Evolutionary conservation across 2,113 vertebrate species (phyloP).

Genomic region (Limnothrissa miodon): DNA sequence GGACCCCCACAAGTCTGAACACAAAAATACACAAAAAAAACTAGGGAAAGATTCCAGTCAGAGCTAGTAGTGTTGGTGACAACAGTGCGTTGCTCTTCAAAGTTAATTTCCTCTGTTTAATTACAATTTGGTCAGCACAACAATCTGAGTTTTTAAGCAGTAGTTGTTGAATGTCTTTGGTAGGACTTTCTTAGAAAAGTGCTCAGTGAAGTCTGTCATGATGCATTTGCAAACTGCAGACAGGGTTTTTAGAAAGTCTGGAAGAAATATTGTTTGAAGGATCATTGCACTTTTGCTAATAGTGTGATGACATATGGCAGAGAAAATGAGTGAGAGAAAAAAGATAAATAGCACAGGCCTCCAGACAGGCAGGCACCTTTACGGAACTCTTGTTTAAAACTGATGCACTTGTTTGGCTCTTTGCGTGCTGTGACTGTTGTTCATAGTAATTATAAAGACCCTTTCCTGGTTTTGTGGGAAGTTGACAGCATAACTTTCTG

Average conservation of each 20-base stretch:
- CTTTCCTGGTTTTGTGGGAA: not conserved
- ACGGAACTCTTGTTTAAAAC: not conserved
- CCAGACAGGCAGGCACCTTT: not conserved
- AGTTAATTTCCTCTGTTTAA: not conserved
- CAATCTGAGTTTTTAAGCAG: not conserved
- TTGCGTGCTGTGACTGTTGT: not conserved
- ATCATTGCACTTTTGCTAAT: slow-evolving; percentile 10
- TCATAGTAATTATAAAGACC: not conserved
- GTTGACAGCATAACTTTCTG: not conserved
- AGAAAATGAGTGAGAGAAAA: not conserved
- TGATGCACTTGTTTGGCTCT: not conserved
- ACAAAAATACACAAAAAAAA: too few relatives aligned
- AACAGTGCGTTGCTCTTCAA: too few relatives aligned
- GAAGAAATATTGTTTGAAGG: slow-evolving; percentile 1
- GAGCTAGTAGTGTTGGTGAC: too few relatives aligned
- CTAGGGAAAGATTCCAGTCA: too few relatives aligned
- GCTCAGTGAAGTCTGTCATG: slow-evolving; percentile 3
- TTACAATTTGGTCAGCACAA: too few relatives aligned
- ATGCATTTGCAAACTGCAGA: slow-evolving; percentile 16
- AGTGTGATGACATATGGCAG: not conserved
- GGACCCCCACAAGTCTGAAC: too few relatives aligned
- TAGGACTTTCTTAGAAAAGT: not conserved
- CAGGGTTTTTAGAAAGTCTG: not conserved
- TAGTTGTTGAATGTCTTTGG: not conserved
- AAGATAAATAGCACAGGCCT: not conserved